Evolutionary conservation across 1,140 invertebrate species (phyloP).

Genomic region (Metaphire vulgaris): DNA sequence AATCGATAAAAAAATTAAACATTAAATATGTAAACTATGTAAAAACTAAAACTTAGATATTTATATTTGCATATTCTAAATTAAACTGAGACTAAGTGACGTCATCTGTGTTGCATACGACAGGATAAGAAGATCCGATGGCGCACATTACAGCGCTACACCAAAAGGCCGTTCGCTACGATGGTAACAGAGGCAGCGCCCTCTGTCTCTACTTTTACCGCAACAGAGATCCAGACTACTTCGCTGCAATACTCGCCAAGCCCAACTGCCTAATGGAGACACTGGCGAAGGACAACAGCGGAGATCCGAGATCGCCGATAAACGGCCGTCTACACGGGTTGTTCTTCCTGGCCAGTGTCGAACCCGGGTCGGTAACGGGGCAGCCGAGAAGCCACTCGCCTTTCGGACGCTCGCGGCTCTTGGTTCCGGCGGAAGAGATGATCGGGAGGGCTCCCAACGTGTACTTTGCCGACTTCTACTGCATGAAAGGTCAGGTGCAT

Average conservation of each 20-base stretch:
- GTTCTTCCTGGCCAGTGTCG: slow-evolving; percentile 15
- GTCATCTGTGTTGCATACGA: no score
- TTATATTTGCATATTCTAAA: no score
- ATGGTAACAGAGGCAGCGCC: background rate
- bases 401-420: background rate
- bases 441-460: slow-evolving; percentile 23
- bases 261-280: slow-evolving; percentile 3
- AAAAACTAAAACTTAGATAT: no score
- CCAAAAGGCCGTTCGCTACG: no score
- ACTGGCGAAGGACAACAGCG: slow-evolving; percentile 16
- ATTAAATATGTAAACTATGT: no score
- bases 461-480: slow-evolving; percentile 41
- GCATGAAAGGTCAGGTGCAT: slow-evolving; percentile 32
- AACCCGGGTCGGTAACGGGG: background rate
- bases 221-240: slow-evolving; percentile 14
- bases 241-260: background rate
- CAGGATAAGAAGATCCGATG: no score
- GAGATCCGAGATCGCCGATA: slow-evolving; percentile 18
- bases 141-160: no score
- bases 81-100: no score
- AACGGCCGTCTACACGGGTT: slow-evolving; percentile 16
- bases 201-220: background rate
- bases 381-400: background rate
- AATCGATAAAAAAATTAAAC: no score
- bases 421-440: background rate